A percentile compares a stretch with the other conserved stretches of the same genome.
Evolutionary conservation across 2,797 vertebrate genomes (phyloP).

Genomic region (Ataeniobius toweri): DNA sequence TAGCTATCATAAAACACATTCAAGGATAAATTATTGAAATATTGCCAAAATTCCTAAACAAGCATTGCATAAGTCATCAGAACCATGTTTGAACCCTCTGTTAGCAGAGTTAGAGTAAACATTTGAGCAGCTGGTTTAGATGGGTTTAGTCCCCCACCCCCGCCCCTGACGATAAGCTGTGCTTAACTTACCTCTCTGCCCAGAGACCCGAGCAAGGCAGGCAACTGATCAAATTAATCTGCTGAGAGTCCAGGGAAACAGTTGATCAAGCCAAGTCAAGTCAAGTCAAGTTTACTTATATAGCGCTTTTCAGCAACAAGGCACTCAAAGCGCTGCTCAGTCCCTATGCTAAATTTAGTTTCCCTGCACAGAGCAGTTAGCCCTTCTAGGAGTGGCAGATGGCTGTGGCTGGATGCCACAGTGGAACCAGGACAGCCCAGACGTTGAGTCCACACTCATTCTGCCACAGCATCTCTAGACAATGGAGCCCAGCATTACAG

Average conservation of each 20-base stretch:
- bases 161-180: slow-evolving; percentile 27
- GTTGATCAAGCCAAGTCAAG: slow-evolving; percentile 21
- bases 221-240: slow-evolving; percentile 74
- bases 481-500: slow-evolving; percentile 62
- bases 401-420: slow-evolving; percentile 27
- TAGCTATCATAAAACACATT: background rate
- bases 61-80: background rate
- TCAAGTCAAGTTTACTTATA: too few species aligned
- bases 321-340: slow-evolving; percentile 15
- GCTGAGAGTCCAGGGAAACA: slow-evolving; percentile 76
- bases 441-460: slow-evolving; percentile 63
- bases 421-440: slow-evolving; percentile 42
- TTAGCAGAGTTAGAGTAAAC: slow-evolving; percentile 74
- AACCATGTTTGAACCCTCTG: slow-evolving; percentile 28
- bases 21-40: slow-evolving; percentile 13
- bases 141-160: slow-evolving; percentile 55
- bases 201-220: slow-evolving; percentile 49
- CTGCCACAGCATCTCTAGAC: slow-evolving; percentile 76
- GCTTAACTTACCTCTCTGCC: slow-evolving; percentile 71
- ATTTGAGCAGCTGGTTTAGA: slow-evolving; percentile 55
- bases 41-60: slow-evolving; percentile 13
- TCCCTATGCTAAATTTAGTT: slow-evolving; percentile 21
- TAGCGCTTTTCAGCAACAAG: too few species aligned
- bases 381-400: slow-evolving; percentile 29
- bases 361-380: slow-evolving; percentile 27